Conservation (phyloP, 2,797 vertebrate species). For the Bufotes viridis region DNA sequence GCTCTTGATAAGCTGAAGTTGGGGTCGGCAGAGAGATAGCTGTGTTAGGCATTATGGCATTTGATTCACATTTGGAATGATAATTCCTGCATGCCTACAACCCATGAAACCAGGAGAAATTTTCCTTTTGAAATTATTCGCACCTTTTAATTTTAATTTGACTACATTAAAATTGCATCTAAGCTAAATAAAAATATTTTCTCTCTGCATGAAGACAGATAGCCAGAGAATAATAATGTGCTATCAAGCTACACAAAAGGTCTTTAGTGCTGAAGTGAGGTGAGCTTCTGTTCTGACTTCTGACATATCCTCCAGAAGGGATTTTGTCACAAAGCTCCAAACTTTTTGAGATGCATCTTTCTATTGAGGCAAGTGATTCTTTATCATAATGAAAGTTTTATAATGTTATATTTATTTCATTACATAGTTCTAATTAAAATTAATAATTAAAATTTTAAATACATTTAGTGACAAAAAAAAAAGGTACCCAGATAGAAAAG, state of each 20-base stretch:
- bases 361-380: not conserved
- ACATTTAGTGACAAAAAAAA: too few species aligned
- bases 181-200: not conserved
- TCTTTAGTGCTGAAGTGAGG: not conserved
- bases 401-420: not conserved
- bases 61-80: constrained; percentile 28
- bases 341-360: not conserved
- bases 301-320: not conserved
- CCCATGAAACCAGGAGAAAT: not conserved
- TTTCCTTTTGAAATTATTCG: constrained; percentile 11
- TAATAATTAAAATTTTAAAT: too few species aligned
- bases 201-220: not conserved
- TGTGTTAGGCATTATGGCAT: constrained; percentile 50
- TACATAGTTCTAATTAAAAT: not conserved
- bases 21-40: constrained; percentile 43
- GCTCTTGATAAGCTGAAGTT: constrained; percentile 47
- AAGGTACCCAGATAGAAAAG: too few species aligned
- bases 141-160: constrained; percentile 42
- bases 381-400: not conserved
- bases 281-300: not conserved
- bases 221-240: not conserved
- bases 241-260: constrained; percentile 34
- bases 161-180: constrained; percentile 1
- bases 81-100: constrained; percentile 31
- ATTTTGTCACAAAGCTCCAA: not conserved